Percentiles rank a stretch among this genome's conserved stretches.
Conservation (phyloP, 1,140 invertebrate species). For the Brachionus plicatilis region DNA sequence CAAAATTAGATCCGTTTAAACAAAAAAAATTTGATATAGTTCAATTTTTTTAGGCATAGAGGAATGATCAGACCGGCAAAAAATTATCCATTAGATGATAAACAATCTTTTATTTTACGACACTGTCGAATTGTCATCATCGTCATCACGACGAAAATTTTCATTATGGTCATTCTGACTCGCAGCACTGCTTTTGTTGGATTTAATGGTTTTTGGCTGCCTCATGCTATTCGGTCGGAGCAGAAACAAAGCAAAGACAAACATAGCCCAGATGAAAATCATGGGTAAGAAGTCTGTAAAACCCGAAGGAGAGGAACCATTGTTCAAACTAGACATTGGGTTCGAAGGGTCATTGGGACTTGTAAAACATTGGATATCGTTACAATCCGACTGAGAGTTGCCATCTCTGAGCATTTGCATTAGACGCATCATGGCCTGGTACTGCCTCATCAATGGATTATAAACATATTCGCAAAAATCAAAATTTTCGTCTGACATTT, state of each 20-base stretch:
- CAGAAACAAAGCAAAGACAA: background rate
- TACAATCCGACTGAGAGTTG: background rate
- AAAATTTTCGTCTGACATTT: conserved; percentile 30
- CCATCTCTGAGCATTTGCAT: conserved; percentile 33
- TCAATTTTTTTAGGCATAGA: background rate
- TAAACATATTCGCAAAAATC: conserved; percentile 40
- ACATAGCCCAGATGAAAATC: conserved; percentile 4
- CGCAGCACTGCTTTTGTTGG: background rate
- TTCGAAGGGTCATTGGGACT: conserved; percentile 9
- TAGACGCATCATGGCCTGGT: conserved; percentile 27
- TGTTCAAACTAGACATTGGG: conserved; percentile 24
- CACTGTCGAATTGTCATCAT: conserved; percentile 12
- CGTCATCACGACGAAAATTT: background rate
- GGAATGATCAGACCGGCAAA: background rate
- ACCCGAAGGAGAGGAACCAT: background rate
- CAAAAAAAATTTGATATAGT: background rate
- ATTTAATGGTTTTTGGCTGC: background rate
- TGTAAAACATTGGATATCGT: conserved; percentile 34
- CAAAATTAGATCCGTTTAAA: background rate
- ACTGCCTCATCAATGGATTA: conserved; percentile 39
- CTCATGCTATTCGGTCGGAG: conserved; percentile 20
- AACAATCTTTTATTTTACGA: background rate
- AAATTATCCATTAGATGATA: background rate
- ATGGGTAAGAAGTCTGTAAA: background rate
- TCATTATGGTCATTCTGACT: background rate